These are phyloP conservation scores for Diachasma alloeum DNA, from an alignment of 1,140 invertebrate species.

Conservation along the genomic window DNA sequence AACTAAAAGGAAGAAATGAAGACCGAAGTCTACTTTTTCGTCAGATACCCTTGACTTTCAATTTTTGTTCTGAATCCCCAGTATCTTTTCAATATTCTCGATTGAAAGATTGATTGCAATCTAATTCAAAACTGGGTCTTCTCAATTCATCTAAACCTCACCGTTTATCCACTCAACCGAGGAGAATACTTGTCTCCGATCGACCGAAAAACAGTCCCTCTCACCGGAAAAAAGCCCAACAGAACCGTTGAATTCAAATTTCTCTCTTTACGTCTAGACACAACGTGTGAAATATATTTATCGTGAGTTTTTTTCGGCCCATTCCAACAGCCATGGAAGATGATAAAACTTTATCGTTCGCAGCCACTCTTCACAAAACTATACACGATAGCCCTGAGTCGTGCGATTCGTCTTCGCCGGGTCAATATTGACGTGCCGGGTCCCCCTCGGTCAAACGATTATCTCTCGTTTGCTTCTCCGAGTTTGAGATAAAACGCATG, in stretches of 20 bases:
- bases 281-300: slow-evolving; percentile 1
- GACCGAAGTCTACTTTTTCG: too few relatives aligned
- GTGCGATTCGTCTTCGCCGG: slow-evolving; percentile 32
- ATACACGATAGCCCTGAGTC: not conserved
- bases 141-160: not conserved
- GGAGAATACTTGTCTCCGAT: too few relatives aligned
- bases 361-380: slow-evolving; percentile 38
- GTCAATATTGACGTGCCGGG: slow-evolving; percentile 40
- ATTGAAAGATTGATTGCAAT: not conserved
- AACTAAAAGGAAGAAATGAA: too few relatives aligned
- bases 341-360: slow-evolving; percentile 52
- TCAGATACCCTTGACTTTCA: too few relatives aligned
- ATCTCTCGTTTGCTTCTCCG: not conserved
- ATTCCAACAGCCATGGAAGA: slow-evolving; percentile 9
- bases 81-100: too few relatives aligned
- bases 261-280: not conserved
- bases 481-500: not conserved
- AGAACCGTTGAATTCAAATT: not conserved
- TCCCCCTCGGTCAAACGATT: not conserved
- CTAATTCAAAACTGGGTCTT: not conserved
- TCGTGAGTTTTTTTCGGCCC: not conserved
- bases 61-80: too few relatives aligned
- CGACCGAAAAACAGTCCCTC: not conserved
- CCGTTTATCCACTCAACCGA: not conserved
- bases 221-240: not conserved